Evolutionary conservation across 2,888 invertebrate species (phyloP), one percentile per base, ranked within the genome.

Genomic region (Tetrapedia diversipes): DNA sequence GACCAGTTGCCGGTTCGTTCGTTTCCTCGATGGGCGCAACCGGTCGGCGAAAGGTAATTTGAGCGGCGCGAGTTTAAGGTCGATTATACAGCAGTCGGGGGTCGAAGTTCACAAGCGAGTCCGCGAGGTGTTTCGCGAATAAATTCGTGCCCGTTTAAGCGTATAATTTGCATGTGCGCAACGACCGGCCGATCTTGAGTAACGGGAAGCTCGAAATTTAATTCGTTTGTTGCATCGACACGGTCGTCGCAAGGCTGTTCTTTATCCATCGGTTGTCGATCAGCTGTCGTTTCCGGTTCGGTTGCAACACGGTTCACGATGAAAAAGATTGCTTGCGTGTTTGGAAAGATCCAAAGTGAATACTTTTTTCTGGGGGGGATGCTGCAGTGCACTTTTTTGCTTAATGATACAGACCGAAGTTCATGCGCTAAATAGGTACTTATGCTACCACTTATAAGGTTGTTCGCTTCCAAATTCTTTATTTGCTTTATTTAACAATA

Each of bases 51-150:
- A 34, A 61, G 41, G 70, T 24, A 61, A 61, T 56, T 61, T 34
- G 34, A 61, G 47, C 47, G 56, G 54, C 14, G 45, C 70, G 54
- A 56, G 60, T 69, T 69, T 61, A 61, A 73, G 72, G 69, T 54
- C 72, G 70, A 73, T 73, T 73, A 72, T 45, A 71, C 71, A 11
- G 65, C 57, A 66, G 57, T 59, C 41, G 43, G 16, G 57, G 71
- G 66, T 65, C 71, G 56, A 3, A 37, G 61, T 73, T 61, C 54
- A 34, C 6, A n/a, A 3, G 16, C 49, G 11, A 39, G 3, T 16
- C 34, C 34, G 59, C 68, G 53, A 45, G 32, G 64, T 4, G 14
- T 64, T 64, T 41, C 47, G 37, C 47, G 51, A 11, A 7, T 11
- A 43, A 16, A 59, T 57, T 71, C 37, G 63, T 41, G 37, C 34